phyloP scores from a whole-genome alignment of 2,888 invertebrate genomes.

The Volucella bombylans region DNA sequence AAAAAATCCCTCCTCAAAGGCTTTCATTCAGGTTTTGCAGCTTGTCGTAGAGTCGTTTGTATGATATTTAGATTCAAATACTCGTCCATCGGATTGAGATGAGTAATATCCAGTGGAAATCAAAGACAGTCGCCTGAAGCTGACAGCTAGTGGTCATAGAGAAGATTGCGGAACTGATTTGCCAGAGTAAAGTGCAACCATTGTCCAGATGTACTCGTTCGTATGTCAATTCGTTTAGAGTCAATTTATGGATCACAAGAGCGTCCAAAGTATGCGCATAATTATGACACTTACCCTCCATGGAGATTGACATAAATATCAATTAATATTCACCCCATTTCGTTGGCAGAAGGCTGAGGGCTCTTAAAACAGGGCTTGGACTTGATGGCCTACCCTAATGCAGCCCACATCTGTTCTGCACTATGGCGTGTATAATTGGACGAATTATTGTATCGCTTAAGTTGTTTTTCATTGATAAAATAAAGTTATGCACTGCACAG shows the following conservation, averaged over 20 bases:
- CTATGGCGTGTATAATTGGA: slow-evolving; percentile 43
- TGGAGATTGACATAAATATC: slow-evolving; percentile 61
- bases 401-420: slow-evolving; percentile 66
- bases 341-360: not conserved
- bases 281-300: slow-evolving; percentile 49
- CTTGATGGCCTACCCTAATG: slow-evolving; percentile 35
- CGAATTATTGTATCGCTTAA: slow-evolving; percentile 59
- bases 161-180: not conserved
- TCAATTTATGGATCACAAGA: slow-evolving; percentile 30
- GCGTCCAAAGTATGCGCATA: slow-evolving; percentile 48
- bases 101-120: slow-evolving; percentile 25
- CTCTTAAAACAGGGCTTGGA: slow-evolving; percentile 6
- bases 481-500: slow-evolving; percentile 39
- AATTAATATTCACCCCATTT: slow-evolving; percentile 67
- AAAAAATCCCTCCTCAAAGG: slow-evolving; percentile 17
- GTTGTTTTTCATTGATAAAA: slow-evolving; percentile 51
- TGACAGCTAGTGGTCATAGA: slow-evolving; percentile 3
- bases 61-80: not conserved
- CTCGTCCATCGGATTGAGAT: not conserved
- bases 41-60: not conserved
- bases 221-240: not conserved
- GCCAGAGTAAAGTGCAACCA: not conserved
- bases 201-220: not conserved
- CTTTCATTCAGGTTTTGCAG: slow-evolving; percentile 42
- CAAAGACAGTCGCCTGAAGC: not conserved